phyloP scores from a whole-genome alignment of 2,797 vertebrate species.

The Centroberyx gerrardi region DNA sequence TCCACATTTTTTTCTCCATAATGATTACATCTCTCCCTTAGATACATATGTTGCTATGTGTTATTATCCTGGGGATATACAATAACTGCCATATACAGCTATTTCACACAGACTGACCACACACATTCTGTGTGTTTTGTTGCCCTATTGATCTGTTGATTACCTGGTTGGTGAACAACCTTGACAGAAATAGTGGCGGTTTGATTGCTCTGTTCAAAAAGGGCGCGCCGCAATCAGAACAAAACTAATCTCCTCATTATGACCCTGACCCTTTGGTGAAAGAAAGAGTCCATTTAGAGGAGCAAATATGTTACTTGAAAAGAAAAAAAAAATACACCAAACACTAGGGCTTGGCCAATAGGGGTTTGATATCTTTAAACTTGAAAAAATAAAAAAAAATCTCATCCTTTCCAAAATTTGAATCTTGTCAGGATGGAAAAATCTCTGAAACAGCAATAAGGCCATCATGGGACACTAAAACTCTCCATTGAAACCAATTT shows the following conservation, averaged over 20 bases:
- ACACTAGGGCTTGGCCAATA: too few species aligned
- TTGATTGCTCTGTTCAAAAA: slow-evolving; percentile 39
- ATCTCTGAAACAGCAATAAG: too few species aligned
- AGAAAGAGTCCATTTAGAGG: background rate
- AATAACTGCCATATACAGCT: background rate
- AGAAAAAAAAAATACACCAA: background rate
- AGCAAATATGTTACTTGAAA: background rate
- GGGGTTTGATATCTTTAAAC: too few species aligned
- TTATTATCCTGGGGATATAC: slow-evolving; percentile 18
- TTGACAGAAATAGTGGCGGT: slow-evolving; percentile 4
- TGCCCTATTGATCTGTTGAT: slow-evolving; percentile 31
- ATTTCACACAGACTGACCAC: background rate
- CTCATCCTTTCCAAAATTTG: too few species aligned
- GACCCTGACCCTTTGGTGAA: background rate
- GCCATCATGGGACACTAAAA: too few species aligned
- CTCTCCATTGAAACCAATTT: too few species aligned
- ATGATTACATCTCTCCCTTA: background rate
- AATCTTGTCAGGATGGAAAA: too few species aligned
- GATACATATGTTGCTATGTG: background rate
- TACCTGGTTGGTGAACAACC: slow-evolving; percentile 33
- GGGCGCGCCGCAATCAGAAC: slow-evolving; percentile 1
- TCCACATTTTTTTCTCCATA: background rate
- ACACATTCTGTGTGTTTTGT: background rate
- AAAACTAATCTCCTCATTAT: too few species aligned
- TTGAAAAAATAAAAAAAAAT: too few species aligned